Base-by-base conservation (phyloP, 1,140 invertebrate species). In the Heliothis virescens region DNA sequence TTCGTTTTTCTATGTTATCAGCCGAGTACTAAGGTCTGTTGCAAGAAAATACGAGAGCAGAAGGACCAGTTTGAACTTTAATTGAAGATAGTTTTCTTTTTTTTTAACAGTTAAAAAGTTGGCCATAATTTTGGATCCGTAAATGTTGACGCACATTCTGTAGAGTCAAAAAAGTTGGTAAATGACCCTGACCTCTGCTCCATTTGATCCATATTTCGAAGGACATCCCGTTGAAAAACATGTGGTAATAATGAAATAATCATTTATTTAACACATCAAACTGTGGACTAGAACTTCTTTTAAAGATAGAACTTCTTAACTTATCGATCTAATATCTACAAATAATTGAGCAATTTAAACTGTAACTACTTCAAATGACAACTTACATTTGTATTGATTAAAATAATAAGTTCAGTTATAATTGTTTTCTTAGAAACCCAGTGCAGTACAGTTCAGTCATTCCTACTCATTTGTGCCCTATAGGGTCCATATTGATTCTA, bases 291-390 rank as follows among this genome's bases (percentile, higher is more conserved):
- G 41, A 67, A 48, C 63, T 67, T 50, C 63, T 67, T 15, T n/a
- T n/a, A n/a, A n/a, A n/a, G n/a, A n/a, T 41, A 41, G 41, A 67
- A 48, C 63, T 67, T 50, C 63, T 67, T 15, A 16, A 63, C 1
- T 4, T 41, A 4, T 16, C n/a, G 34, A 26, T 16, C 7, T 16
- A 16, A 57, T 26, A 59, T 10, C 9, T 57, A 16, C 9, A 2
- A 1, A 26, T 48, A 67, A 67, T 48, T 67, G 63, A 48, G 10
- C 41, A 67, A 67, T 67, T 48, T 21, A 67, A 67, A 67, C 63
- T 67, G 48, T 16, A 48, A 67, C 41, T 48, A 65, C 62, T 9
- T 47, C 34, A n/a, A 65, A 65, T 65, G n/a, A 48, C 47, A 67
- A 50, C 41, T 67, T 67, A 67, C 47, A 41, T 67, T 50, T 12